Percentiles rank a stretch among this genome's conserved stretches.
Evolutionary conservation across 1,140 invertebrate species (phyloP).

Genomic region (Lithobius niger): DNA sequence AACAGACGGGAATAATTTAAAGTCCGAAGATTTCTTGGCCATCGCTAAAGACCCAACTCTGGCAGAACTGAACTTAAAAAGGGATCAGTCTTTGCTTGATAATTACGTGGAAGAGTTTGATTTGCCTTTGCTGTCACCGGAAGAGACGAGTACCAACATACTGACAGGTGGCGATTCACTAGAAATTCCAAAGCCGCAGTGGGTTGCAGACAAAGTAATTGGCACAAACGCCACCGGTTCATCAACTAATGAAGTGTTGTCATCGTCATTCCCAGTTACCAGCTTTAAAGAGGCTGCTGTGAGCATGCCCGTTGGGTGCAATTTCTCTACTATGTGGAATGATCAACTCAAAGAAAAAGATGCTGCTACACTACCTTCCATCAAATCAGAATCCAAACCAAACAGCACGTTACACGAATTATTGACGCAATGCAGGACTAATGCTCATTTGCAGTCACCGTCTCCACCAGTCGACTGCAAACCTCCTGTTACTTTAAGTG

Average conservation of each 20-base stretch:
- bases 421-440: not conserved
- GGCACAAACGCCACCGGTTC: too few relatives aligned
- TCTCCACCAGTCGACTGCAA: not conserved
- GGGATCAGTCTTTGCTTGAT: constrained; percentile 49
- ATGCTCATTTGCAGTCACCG: not conserved
- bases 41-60: constrained; percentile 65
- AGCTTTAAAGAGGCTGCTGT: not conserved
- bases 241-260: not conserved
- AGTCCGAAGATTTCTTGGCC: constrained; percentile 31
- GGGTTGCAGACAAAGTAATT: too few relatives aligned
- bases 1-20: not conserved
- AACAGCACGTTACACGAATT: not conserved
- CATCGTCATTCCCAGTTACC: not conserved
- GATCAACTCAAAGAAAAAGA: not conserved
- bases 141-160: not conserved
- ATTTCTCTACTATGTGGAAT: too few relatives aligned
- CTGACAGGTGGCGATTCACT: not conserved
- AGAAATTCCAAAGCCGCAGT: too few relatives aligned
- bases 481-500: not conserved
- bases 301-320: not conserved
- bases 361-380: not conserved
- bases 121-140: constrained; percentile 53
- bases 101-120: constrained; percentile 55
- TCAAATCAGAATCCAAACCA: not conserved
- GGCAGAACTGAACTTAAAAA: constrained; percentile 72